These are phyloP conservation scores for Podiceps cristatus DNA, from an alignment of 2,113 vertebrate species.

Conservation along the genomic window DNA sequence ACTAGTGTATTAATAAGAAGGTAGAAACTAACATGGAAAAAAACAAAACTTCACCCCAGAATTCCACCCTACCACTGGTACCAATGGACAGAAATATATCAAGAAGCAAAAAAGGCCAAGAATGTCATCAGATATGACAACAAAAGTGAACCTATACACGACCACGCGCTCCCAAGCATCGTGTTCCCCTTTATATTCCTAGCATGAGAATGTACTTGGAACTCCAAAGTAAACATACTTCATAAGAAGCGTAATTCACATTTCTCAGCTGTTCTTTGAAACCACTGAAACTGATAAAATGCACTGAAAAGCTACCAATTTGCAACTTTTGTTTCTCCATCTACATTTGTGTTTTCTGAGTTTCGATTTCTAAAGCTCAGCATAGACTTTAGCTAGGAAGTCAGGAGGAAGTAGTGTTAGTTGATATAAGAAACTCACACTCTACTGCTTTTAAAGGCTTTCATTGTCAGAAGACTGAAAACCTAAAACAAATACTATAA, in stretches of 20 bases:
- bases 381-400: not conserved
- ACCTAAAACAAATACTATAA: not conserved
- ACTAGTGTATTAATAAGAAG: not conserved
- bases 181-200: not conserved
- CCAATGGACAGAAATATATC: not conserved
- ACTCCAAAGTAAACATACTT: not conserved
- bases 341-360: not conserved
- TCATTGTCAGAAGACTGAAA: not conserved
- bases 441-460: not conserved
- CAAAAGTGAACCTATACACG: not conserved
- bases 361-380: not conserved
- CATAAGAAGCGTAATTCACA: not conserved
- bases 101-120: not conserved
- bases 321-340: not conserved
- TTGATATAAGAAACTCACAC: not conserved
- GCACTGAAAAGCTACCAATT: not conserved
- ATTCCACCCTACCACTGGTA: not conserved
- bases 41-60: not conserved
- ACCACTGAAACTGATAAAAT: not conserved
- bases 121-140: not conserved
- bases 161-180: not conserved
- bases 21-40: not conserved
- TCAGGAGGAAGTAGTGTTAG: not conserved
- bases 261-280: not conserved
- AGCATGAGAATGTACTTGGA: accelerated